Percentiles rank a stretch among this genome's conserved stretches.
Evolutionary conservation across 2,888 invertebrate species (phyloP).

Genomic region (Ophion costatus): DNA sequence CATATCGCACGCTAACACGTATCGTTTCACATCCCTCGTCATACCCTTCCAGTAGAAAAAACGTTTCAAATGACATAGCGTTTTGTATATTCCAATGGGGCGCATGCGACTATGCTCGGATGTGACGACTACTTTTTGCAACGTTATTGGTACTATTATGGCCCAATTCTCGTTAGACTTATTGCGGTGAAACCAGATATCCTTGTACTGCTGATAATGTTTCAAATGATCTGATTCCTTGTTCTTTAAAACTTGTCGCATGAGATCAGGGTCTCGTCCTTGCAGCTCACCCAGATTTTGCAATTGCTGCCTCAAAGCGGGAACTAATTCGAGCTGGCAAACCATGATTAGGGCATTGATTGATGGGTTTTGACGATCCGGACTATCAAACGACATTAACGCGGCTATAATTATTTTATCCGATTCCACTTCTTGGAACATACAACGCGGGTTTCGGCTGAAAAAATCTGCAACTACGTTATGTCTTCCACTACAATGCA

Average conservation of each 20-base stretch:
- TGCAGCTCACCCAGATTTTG: neutral
- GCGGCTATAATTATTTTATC: constrained; percentile 1
- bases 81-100: constrained; percentile 48
- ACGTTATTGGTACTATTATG: neutral
- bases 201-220: neutral
- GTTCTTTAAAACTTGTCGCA: neutral
- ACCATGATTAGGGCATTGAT: constrained; percentile 6
- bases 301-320: neutral
- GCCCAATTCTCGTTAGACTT: neutral
- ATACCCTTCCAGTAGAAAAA: constrained; percentile 28
- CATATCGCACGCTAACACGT: constrained; percentile 2
- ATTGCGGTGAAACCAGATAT: constrained; percentile 10
- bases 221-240: neutral
- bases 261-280: neutral
- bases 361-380: neutral
- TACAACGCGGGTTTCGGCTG: constrained; percentile 65
- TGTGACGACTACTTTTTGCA: neutral
- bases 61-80: constrained; percentile 19
- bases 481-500: constrained; percentile 68
- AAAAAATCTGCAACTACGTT: constrained; percentile 72
- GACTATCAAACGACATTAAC: neutral
- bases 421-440: constrained; percentile 33
- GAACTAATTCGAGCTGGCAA: neutral
- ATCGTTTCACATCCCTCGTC: neutral
- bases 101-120: constrained; percentile 48